These are phyloP conservation scores for Drosophila suzukii DNA, from an alignment of 1,140 invertebrate genomes.

Conservation along the genomic window DNA sequence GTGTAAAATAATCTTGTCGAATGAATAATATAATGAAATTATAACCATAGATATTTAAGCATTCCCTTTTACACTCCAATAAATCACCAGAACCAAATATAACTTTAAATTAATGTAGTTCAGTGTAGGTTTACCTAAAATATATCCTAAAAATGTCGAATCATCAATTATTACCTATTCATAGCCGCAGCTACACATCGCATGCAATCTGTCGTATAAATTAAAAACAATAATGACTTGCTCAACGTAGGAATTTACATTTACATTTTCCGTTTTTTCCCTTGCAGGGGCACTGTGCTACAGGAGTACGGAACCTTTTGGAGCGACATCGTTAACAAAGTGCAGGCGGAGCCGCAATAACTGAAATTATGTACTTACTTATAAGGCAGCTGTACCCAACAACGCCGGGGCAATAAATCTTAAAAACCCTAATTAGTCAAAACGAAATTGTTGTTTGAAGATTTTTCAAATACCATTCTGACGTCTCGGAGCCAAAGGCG, in stretches of 20 bases:
- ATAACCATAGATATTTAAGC: too few species aligned
- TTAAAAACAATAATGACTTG: constrained; percentile 35
- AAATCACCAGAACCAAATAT: too few species aligned
- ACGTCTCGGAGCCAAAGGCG: constrained; percentile 17
- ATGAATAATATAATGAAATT: too few species aligned
- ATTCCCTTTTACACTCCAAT: too few species aligned
- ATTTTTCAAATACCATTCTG: constrained; percentile 34
- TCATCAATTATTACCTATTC: constrained; percentile 57
- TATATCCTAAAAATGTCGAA: constrained; percentile 29
- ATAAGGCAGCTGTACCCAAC: constrained; percentile 39
- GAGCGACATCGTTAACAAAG: constrained; percentile 86
- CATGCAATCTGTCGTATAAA: constrained; percentile 36
- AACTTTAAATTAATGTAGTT: constrained; percentile 8
- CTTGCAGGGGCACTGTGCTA: constrained; percentile 89
- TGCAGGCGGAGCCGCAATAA: constrained; percentile 59
- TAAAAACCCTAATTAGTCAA: constrained; percentile 61
- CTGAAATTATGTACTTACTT: constrained; percentile 37
- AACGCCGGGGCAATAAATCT: constrained; percentile 56
- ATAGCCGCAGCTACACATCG: constrained; percentile 27
- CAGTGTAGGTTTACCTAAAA: constrained; percentile 24
- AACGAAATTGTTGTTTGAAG: constrained; percentile 45
- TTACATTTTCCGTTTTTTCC: constrained; percentile 67
- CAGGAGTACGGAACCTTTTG: constrained; percentile 90
- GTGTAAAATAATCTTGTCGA: too few species aligned
- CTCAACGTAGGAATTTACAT: constrained; percentile 15